phyloP scores from a whole-genome alignment of 2,888 invertebrate genomes.

The Hypselothyrea guttata region DNA sequence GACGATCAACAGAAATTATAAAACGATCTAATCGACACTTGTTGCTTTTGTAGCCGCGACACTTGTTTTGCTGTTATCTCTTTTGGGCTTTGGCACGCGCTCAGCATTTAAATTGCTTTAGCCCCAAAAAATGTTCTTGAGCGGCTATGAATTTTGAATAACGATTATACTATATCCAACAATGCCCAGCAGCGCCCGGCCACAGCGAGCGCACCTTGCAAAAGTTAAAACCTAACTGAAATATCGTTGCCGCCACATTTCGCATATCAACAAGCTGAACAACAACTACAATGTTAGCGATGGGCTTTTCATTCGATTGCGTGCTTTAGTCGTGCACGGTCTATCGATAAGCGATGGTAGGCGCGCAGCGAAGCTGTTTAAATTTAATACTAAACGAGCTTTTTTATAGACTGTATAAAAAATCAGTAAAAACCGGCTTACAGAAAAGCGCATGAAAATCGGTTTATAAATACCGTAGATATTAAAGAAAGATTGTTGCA shows the following conservation, averaged over 20 bases:
- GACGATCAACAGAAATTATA: slow-evolving; percentile 28
- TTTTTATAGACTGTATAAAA: no score
- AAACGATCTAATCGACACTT: slow-evolving; percentile 38
- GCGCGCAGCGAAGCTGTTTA: background rate
- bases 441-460: no score
- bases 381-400: background rate
- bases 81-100: slow-evolving; percentile 48
- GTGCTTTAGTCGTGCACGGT: background rate
- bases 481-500: no score
- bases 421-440: no score
- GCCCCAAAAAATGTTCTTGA: slow-evolving; percentile 56
- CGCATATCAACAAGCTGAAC: slow-evolving; percentile 18
- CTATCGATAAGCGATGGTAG: background rate
- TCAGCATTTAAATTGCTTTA: slow-evolving; percentile 46
- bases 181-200: slow-evolving; percentile 19
- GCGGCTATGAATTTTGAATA: slow-evolving; percentile 8
- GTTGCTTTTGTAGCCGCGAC: slow-evolving; percentile 43
- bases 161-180: slow-evolving; percentile 10
- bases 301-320: slow-evolving; percentile 16
- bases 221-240: slow-evolving; percentile 63
- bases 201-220: slow-evolving; percentile 59
- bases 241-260: slow-evolving; percentile 63
- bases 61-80: slow-evolving; percentile 29
- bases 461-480: background rate
- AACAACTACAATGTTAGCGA: slow-evolving; percentile 18